Evolutionary conservation across 2,888 invertebrate genomes (phyloP).

Genomic region (Hirudinaria manillensis): DNA sequence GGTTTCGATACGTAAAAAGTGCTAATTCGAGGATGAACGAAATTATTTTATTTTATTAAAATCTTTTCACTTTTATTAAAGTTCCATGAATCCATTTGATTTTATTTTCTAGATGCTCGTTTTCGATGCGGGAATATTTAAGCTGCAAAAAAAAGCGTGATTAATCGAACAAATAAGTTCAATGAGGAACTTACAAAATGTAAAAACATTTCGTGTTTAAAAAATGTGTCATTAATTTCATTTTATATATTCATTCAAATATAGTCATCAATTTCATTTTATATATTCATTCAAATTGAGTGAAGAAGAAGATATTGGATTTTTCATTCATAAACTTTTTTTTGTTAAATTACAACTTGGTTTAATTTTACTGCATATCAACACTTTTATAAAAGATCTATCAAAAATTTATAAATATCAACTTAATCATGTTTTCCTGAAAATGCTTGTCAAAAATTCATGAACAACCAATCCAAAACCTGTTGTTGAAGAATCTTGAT

Average conservation of each 20-base stretch:
- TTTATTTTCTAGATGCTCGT: constrained; percentile 18
- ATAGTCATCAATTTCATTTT: too few species aligned
- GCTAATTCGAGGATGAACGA: too few species aligned
- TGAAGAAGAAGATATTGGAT: too few species aligned
- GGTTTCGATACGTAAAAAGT: too few species aligned
- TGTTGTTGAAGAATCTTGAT: constrained; percentile 28
- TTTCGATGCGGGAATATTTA: constrained; percentile 6
- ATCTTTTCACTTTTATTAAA: constrained; percentile 17
- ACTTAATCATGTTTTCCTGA: background rate
- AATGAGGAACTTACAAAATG: background rate
- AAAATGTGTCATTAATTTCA: too few species aligned
- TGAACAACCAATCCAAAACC: background rate
- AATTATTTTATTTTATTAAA: too few species aligned
- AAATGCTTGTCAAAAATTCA: background rate
- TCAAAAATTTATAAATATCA: background rate
- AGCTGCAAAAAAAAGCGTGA: background rate
- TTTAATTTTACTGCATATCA: background rate
- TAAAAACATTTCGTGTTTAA: background rate
- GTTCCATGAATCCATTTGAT: constrained; percentile 23
- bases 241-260: too few species aligned
- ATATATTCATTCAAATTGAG: too few species aligned
- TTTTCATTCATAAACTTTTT: background rate
- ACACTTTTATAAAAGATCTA: background rate
- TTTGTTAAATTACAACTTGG: background rate
- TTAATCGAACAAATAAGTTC: too few species aligned